Evolutionary conservation across 2,888 invertebrate genomes (phyloP), one percentile per base, ranked within the genome.

Genomic region (Drosophila kambysellisi): DNA sequence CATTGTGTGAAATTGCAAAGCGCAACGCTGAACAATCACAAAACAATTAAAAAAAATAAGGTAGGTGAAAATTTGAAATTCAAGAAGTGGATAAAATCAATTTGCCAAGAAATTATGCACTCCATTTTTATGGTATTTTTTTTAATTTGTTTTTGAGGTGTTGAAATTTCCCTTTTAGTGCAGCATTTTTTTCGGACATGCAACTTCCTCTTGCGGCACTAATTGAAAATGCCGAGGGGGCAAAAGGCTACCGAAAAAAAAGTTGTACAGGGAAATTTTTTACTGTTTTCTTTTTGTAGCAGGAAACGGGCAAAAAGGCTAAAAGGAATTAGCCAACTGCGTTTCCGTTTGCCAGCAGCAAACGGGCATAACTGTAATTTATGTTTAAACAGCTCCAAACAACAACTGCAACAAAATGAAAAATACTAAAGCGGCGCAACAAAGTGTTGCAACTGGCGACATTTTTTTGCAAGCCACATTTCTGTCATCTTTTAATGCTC

Each of bases 301-400:
- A 74, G 88, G 82, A 85, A 85, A 76, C 69, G 59, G 43, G 37
- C 37, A 46, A 60, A 74, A 58, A 70, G 71, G 71, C 74, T 59
- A 79, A 86, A 79, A 82, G 88, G 88, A 88, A 85, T 89, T 78
- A 83, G 76, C 80, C 76, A 85, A 86, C 87, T 75, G 86, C 56
- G 65, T 83, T 88, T 88, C 87, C 90, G 89, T 67, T 88, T 2
- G 57, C 15, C 56, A 7, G 37, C 25, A 25, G 67, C 59, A 54
- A 50, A 39, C 39, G 29, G 39, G n/a, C 29, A 29, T 30, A 39
- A 39, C 39, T n/a, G 39, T 56, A 29, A 56, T 29, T 56, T 15
- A 39, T 39, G 56, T 56, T 39, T 33, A 61, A 59, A 65, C 29
- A 33, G 52, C 33, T 33, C 7, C 25, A 41, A 41, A 20, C 48